Conservation (phyloP, 2,888 invertebrate genomes). For the Thymelicus acteon region DNA sequence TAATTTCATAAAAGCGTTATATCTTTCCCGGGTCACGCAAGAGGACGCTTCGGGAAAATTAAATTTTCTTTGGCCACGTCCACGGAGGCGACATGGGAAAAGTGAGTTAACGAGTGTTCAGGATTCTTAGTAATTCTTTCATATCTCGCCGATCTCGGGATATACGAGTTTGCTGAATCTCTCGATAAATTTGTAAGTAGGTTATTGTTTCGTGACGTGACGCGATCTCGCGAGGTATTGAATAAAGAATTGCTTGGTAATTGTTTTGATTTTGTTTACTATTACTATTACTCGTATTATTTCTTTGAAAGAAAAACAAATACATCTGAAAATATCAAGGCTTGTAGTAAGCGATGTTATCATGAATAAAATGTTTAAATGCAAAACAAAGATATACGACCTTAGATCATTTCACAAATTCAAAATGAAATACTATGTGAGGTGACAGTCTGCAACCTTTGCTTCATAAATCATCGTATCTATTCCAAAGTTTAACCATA, state of each 20-base stretch:
- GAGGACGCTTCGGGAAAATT: constrained; percentile 80
- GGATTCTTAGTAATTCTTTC: constrained; percentile 76
- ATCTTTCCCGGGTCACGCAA: constrained; percentile 83
- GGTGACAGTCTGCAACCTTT: constrained; percentile 25
- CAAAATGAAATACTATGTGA: constrained; percentile 21
- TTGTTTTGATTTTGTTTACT: neutral
- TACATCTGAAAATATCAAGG: neutral
- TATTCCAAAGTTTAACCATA: constrained; percentile 31
- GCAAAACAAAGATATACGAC: neutral
- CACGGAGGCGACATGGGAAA: constrained; percentile 74
- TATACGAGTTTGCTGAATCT: constrained; percentile 49
- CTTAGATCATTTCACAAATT: neutral
- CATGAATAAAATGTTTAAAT: neutral
- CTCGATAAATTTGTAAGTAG: constrained; percentile 45
- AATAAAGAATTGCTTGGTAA: constrained; percentile 42
- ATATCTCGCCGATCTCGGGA: constrained; percentile 69
- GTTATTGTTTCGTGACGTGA: constrained; percentile 45
- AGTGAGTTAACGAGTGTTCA: constrained; percentile 80
- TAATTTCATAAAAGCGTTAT: constrained; percentile 83
- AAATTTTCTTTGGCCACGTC: constrained; percentile 83
- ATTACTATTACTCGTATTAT: neutral
- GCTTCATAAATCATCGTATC: constrained; percentile 30
- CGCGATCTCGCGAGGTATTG: constrained; percentile 37
- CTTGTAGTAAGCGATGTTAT: neutral
- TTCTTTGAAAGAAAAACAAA: neutral